Evolutionary conservation across 92 coral and sea anemone species (phyloP).

Genomic region (Actinernus sp.): DNA sequence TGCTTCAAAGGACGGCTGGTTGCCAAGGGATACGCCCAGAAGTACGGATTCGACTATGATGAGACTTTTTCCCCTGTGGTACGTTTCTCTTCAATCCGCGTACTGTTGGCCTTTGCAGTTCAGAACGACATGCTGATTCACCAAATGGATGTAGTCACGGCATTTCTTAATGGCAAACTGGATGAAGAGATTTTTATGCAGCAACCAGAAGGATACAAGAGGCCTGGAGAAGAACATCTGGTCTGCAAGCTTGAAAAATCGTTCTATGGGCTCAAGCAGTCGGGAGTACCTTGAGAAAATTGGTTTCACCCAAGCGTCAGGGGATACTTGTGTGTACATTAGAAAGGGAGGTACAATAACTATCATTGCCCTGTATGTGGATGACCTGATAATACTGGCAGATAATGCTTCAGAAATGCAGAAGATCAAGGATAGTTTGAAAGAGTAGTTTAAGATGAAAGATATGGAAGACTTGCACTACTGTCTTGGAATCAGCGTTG

Average conservation of each 20-base stretch:
- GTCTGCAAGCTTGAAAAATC: constrained; percentile 57
- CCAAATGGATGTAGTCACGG: constrained; percentile 47
- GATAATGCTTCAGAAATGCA: constrained; percentile 25
- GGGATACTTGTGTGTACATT: constrained; percentile 30
- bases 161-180: constrained; percentile 47
- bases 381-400: constrained; percentile 44
- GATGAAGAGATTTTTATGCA: constrained; percentile 57
- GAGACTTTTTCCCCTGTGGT: constrained; percentile 47
- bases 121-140: constrained; percentile 28
- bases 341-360: constrained; percentile 26
- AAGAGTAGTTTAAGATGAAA: constrained; percentile 37
- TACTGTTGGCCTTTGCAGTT: constrained; percentile 46
- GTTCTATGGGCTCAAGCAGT: constrained; percentile 52
- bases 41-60: constrained; percentile 46
- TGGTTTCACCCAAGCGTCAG: constrained; percentile 43
- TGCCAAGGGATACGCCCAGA: constrained; percentile 60
- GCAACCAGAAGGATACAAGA: constrained; percentile 50
- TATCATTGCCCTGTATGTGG: constrained; percentile 45
- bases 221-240: constrained; percentile 38
- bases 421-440: constrained; percentile 9
- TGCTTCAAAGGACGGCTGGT: constrained; percentile 52
- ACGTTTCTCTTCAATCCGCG: constrained; percentile 57
- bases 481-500: constrained; percentile 29
- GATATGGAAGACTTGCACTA: constrained; percentile 44
- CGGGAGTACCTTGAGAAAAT: constrained; percentile 16